Base-by-base conservation (phyloP, 1,140 invertebrate genomes). In the Telenomus remus region DNA sequence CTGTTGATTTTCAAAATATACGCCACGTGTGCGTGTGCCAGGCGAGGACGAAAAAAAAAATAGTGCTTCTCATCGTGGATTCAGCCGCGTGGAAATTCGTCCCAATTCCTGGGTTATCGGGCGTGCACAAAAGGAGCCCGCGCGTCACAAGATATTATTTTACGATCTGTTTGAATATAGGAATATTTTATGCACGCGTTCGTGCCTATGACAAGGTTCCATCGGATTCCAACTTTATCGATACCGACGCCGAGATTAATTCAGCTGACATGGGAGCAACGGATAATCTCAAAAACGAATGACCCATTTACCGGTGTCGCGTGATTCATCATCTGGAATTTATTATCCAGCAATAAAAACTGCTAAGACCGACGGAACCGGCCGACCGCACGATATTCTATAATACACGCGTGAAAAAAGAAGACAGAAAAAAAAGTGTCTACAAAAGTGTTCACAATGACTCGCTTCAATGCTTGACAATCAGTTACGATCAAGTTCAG, bases 291-390 rank as follows among this genome's bases (percentile, higher is more conserved):
- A 54, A 73, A 72, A 68, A 57, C 50, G 63, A 74, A 68, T 60
- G 71, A 74, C 71, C 71, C 56, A 74, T 74, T 74, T 74, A 74
- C 63, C 43, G 60, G 63, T 63, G 56, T 68, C 63, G 72, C 47
- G 47, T 76, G 78, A 79, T 76, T 79, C 78, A 79, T 55, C 66
- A 56, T 61, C 66, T 48, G 69, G 73, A 79, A 79, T 79, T 76
- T 66, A 65, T 69, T 48, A 55, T 48, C 49, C 55, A 33, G 49
- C 68, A 35, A 46, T 59, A 56, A 53, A 75, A 65, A 74, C 44
- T 46, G 63, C 64, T 71, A 60, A 76, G 70, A 76, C 64, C 34
- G 47, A 9, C 13, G 42, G 49, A 48, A 50, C 56, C 48, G 66
- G 37, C 47, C 64, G 51, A 60, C 60, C 51, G 39, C 39, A 55